Evolutionary conservation across 2,888 invertebrate genomes (phyloP), one percentile per base, ranked within the genome.

Genomic region (Amiota mariae): DNA sequence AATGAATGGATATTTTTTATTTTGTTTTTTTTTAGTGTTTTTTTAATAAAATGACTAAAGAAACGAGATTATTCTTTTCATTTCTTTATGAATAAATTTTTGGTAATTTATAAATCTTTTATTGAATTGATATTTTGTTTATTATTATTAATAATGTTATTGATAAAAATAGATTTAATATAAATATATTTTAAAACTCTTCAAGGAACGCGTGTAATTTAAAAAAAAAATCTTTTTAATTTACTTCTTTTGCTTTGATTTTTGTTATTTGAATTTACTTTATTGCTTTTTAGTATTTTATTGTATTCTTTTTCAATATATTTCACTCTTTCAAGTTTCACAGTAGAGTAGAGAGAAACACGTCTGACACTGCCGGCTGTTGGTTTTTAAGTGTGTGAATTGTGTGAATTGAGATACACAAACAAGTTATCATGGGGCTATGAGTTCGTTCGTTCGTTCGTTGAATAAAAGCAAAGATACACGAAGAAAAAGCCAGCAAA

Each of bases 331-430:
- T 36, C 20, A 46, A 61, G 64, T 57, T 47, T 48, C 47, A 36
- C 66, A 6, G n/a, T 54, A 12, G 57, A 15, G n/a, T n/a, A n/a
- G n/a, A n/a, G n/a, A 46, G 15, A 74, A 56, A 73, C 36, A 80
- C 82, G 77, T 79, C 85, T 79, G 75, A 76, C 71, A 76, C 80
- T 72, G 78, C 82, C 83, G 85, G 82, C 85, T 79, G 77, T 81
- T 80, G 68, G 78, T 79, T 75, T 78, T 80, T 24, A 76, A 83
- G 80, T 85, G 76, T 36, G 49, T 66, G 71, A 24, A 12, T 36
- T 36, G 20, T 54, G 18, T 15, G 36, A 47, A 67, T 47, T 24
- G 71, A 59, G 72, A 18, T n/a, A 15, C 48, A 73, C 47, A 36
- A 68, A 47, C 49, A 49, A 59, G 70, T 57, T 63, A 59, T 36